These are phyloP conservation scores for Eumerus sabulonum DNA, from an alignment of 2,888 invertebrate species.

Conservation along the genomic window DNA sequence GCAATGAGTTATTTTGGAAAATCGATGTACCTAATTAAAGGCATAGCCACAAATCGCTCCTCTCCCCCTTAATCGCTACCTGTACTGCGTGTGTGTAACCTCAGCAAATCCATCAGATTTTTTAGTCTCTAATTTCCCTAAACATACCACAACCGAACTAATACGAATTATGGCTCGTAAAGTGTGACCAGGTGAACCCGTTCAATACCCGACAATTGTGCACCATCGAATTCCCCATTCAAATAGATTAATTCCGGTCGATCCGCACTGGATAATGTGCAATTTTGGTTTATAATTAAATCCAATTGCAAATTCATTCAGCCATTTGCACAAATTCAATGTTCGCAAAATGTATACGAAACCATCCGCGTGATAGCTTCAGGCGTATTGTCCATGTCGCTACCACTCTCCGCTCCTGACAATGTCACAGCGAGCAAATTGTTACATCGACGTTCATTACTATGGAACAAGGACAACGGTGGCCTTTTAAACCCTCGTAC, in stretches of 20 bases:
- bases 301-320: conserved; percentile 62
- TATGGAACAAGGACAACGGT: not conserved
- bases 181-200: conserved; percentile 44
- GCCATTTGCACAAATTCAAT: conserved; percentile 62
- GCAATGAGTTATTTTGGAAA: too few species aligned
- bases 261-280: conserved; percentile 60
- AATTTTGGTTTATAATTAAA: conserved; percentile 68
- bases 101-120: conserved; percentile 25
- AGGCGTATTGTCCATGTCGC: conserved; percentile 23
- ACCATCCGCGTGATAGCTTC: not conserved
- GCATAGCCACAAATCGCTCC: conserved; percentile 33
- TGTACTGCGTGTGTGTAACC: conserved; percentile 34
- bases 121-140: conserved; percentile 18
- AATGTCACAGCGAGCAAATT: conserved; percentile 8
- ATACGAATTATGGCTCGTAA: conserved; percentile 51
- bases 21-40: conserved; percentile 32
- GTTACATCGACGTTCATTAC: too few species aligned
- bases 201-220: not conserved
- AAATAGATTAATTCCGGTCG: conserved; percentile 63
- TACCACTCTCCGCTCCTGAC: conserved; percentile 44
- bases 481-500: conserved; percentile 19
- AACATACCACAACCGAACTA: conserved; percentile 32
- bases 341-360: conserved; percentile 35
- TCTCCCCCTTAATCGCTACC: conserved; percentile 26
- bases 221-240: conserved; percentile 42